Percentiles rank a stretch among this genome's conserved stretches.
Conservation (phyloP, 2,797 vertebrate species). For the Anas capensis region DNA sequence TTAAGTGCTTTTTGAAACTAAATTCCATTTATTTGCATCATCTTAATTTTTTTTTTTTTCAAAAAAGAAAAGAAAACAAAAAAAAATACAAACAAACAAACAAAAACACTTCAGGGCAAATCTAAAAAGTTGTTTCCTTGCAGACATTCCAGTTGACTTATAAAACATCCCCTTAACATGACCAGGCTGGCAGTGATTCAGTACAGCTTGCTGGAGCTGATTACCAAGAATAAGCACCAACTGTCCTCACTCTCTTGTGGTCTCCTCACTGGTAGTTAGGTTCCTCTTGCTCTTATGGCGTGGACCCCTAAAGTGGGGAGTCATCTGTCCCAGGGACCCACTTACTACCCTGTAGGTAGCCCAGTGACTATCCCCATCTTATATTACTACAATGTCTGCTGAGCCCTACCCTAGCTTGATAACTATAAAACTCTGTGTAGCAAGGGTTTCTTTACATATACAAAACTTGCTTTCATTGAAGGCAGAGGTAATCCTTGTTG, state of each 20-base stretch:
- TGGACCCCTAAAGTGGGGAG: fast-evolving
- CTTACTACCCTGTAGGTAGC: fast-evolving
- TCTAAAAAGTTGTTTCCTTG: neutral
- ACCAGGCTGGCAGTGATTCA: neutral
- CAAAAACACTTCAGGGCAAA: neutral
- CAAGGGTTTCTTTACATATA: fast-evolving
- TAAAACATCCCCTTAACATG: neutral
- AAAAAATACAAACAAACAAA: neutral
- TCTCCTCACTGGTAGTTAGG: fast-evolving
- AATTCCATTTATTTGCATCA: neutral
- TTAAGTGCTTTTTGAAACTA: neutral
- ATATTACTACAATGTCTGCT: fast-evolving
- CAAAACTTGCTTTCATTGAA: fast-evolving
- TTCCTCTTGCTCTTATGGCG: neutral
- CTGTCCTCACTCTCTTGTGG: neutral
- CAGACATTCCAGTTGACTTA: neutral
- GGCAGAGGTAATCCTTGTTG: neutral
- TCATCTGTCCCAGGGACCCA: fast-evolving
- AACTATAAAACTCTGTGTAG: fast-evolving
- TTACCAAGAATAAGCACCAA: neutral
- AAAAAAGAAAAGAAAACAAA: no score
- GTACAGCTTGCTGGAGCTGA: neutral
- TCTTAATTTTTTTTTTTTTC: fast-evolving
- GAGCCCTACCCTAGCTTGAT: fast-evolving
- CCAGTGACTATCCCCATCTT: fast-evolving